Percentiles rank a stretch among this genome's conserved stretches.
These are phyloP conservation scores for Spilarctia lutea DNA, from an alignment of 2,888 invertebrate species.

Conservation along the genomic window DNA sequence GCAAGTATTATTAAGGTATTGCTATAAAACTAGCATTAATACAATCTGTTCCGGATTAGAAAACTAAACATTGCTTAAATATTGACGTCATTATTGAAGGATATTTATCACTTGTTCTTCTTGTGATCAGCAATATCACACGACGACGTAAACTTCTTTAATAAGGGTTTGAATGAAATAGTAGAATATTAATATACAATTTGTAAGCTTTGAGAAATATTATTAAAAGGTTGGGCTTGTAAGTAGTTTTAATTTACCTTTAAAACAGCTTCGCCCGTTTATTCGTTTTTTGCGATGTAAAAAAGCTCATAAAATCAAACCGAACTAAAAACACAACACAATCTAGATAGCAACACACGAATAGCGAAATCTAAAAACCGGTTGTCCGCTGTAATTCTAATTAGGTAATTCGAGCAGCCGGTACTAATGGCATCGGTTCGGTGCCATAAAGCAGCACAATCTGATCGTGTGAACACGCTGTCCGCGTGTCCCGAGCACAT, in stretches of 20 bases:
- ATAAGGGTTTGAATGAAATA: background rate
- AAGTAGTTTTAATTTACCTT: background rate
- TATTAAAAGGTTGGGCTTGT: background rate
- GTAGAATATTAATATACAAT: background rate
- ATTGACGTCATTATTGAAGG: background rate
- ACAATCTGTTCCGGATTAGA: background rate
- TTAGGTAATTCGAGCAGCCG: slow-evolving; percentile 81
- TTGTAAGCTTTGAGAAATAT: background rate
- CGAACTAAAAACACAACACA: slow-evolving; percentile 44
- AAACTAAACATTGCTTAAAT: background rate
- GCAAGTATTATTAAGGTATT: slow-evolving; percentile 9
- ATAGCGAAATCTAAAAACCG: slow-evolving; percentile 66
- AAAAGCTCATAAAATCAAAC: slow-evolving; percentile 35
- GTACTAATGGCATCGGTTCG: slow-evolving; percentile 77
- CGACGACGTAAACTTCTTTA: background rate
- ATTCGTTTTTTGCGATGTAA: background rate
- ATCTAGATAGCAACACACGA: slow-evolving; percentile 62
- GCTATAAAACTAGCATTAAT: background rate
- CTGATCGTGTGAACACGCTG: slow-evolving; percentile 84
- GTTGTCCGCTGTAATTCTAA: slow-evolving; percentile 80
- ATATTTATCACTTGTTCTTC: background rate
- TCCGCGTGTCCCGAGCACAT: slow-evolving; percentile 74
- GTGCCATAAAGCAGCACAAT: slow-evolving; percentile 81
- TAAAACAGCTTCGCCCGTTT: background rate
- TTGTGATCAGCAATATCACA: background rate